Evolutionary conservation across 2,888 invertebrate genomes (phyloP).

Genomic region (Lasioglossum villosulum): DNA sequence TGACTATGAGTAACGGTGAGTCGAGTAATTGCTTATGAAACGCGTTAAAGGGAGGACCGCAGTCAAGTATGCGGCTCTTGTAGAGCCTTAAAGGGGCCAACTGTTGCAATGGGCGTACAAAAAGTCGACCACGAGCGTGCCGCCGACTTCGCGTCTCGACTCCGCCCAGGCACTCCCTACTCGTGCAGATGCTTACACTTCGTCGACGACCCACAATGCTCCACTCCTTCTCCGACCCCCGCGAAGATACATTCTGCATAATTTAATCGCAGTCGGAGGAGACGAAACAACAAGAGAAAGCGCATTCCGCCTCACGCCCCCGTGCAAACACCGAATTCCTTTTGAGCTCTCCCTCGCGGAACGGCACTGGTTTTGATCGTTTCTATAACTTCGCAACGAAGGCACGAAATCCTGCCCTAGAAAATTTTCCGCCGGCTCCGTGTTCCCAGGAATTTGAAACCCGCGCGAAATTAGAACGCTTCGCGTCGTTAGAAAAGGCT

Average conservation of each 20-base stretch:
- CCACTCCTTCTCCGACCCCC: slow-evolving; percentile 53
- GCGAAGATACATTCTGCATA: slow-evolving; percentile 73
- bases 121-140: slow-evolving; percentile 75
- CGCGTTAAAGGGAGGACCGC: slow-evolving; percentile 73
- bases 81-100: slow-evolving; percentile 80
- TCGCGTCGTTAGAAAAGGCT: slow-evolving; percentile 10
- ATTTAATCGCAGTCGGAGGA: slow-evolving; percentile 68
- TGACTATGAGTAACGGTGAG: slow-evolving; percentile 50
- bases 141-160: slow-evolving; percentile 62
- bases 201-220: slow-evolving; percentile 67
- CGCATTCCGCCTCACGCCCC: slow-evolving; percentile 37
- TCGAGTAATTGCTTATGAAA: slow-evolving; percentile 77
- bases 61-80: slow-evolving; percentile 63
- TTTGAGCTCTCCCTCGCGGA: slow-evolving; percentile 20
- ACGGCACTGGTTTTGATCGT: slow-evolving; percentile 36
- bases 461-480: slow-evolving; percentile 12
- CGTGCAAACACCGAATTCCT: slow-evolving; percentile 58
- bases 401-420: neutral
- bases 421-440: slow-evolving; percentile 1
- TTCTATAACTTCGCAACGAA: slow-evolving; percentile 28
- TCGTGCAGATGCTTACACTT: slow-evolving; percentile 67
- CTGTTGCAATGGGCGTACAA: slow-evolving; percentile 80
- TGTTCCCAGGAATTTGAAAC: slow-evolving; percentile 21
- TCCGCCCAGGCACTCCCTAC: slow-evolving; percentile 61
- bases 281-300: slow-evolving; percentile 36